Conservation (phyloP, 2,888 invertebrate genomes). For the Phorcus lineatus region DNA sequence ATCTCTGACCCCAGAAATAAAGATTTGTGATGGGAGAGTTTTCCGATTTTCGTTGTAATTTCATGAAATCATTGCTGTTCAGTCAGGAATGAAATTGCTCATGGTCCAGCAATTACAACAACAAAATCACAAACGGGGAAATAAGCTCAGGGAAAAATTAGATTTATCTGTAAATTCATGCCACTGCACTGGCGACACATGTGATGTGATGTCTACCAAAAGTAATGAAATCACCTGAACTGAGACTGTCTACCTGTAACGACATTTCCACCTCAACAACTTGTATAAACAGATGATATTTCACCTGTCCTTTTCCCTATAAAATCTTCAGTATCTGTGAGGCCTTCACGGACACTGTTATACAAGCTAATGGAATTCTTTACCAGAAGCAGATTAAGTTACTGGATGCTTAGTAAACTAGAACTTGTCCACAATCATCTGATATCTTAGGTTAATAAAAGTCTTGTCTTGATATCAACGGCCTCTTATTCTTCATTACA, state of each 20-base stretch:
- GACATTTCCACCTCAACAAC: background rate
- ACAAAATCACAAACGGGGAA: background rate
- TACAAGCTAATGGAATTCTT: slow-evolving; percentile 3
- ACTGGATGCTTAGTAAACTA: background rate
- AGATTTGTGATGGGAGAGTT: background rate
- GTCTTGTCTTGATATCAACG: too few species aligned
- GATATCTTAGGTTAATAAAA: too few species aligned
- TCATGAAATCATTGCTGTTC: background rate
- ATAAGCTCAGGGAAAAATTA: background rate
- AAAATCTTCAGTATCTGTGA: background rate
- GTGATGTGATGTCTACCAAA: too few species aligned
- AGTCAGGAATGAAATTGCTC: background rate
- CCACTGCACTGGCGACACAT: background rate
- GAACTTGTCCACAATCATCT: too few species aligned
- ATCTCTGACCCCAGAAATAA: background rate
- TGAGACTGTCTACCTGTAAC: background rate
- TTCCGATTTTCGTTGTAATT: background rate
- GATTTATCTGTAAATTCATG: background rate
- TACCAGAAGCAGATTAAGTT: background rate
- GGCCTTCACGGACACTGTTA: background rate
- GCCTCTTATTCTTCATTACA: too few species aligned
- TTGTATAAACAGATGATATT: slow-evolving; percentile 1
- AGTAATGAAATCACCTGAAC: background rate
- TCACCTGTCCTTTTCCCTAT: background rate
- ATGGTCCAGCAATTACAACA: background rate